phyloP scores from a whole-genome alignment of 1,140 invertebrate genomes.

The Nixonia krombeini region DNA sequence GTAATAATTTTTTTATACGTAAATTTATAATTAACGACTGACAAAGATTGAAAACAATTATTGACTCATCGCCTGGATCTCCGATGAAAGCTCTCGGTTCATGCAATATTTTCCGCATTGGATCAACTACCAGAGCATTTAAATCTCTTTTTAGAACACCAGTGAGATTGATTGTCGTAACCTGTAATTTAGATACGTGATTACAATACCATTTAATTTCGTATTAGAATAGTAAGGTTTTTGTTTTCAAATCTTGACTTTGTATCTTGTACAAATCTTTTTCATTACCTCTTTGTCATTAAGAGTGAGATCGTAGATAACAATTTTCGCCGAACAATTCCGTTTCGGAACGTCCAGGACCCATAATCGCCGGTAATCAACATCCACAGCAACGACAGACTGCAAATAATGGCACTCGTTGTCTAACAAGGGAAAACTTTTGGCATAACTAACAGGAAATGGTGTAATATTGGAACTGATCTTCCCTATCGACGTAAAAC shows the following conservation, averaged over 20 bases:
- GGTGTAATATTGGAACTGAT: background rate
- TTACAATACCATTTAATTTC: background rate
- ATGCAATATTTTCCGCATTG: conserved; percentile 7
- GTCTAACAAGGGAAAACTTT: conserved; percentile 8
- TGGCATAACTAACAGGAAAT: conserved; percentile 7
- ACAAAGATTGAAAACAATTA: conserved; percentile 44
- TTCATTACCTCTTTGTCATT: conserved; percentile 49
- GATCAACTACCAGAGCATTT: conserved; percentile 37
- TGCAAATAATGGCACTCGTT: conserved; percentile 10
- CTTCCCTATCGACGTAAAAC: background rate
- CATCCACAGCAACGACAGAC: conserved; percentile 41
- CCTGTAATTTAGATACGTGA: conserved; percentile 1
- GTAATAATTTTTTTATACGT: no score
- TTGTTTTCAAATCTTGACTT: no score
- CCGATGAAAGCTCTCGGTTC: conserved; percentile 38
- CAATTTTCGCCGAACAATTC: conserved; percentile 37
- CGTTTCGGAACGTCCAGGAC: conserved; percentile 38
- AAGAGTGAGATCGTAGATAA: conserved; percentile 44
- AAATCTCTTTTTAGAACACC: conserved; percentile 28
- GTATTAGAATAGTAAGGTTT: no score
- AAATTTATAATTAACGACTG: no score
- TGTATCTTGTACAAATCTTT: no score
- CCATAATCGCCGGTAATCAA: conserved; percentile 49
- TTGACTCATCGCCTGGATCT: conserved; percentile 48
- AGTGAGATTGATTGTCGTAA: conserved; percentile 16